These are phyloP conservation scores for Aleiodes alternator DNA, from an alignment of 2,888 invertebrate species.

Conservation along the genomic window DNA sequence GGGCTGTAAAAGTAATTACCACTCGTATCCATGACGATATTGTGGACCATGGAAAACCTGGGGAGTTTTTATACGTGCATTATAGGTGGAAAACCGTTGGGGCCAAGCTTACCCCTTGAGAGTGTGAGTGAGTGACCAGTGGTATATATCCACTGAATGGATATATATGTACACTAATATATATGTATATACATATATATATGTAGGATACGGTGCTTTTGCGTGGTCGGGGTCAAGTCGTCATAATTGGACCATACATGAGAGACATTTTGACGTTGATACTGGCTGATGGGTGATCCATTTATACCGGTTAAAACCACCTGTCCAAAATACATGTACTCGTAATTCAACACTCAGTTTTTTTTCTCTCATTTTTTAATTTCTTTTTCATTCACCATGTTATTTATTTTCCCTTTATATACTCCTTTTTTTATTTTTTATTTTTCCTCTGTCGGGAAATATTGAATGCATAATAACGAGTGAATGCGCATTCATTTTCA, in stretches of 20 bases:
- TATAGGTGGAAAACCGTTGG: slow-evolving; percentile 27
- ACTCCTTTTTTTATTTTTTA: background rate
- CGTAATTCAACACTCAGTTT: background rate
- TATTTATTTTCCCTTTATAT: background rate
- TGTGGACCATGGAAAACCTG: slow-evolving; percentile 20
- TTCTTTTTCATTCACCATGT: background rate
- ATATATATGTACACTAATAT: background rate
- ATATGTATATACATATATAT: background rate
- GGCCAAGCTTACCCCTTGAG: slow-evolving; percentile 4
- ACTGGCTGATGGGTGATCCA: slow-evolving; percentile 15
- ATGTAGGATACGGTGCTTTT: background rate
- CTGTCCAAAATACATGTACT: slow-evolving; percentile 10
- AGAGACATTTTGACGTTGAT: slow-evolving; percentile 19
- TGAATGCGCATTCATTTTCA: slow-evolving; percentile 13
- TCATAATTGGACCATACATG: slow-evolving; percentile 21
- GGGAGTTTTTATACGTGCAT: slow-evolving; percentile 19
- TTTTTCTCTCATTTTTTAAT: background rate
- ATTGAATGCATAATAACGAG: slow-evolving; percentile 4
- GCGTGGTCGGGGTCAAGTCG: slow-evolving; percentile 10
- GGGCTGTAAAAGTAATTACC: slow-evolving; percentile 33
- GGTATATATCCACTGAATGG: slow-evolving; percentile 7
- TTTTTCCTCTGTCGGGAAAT: background rate
- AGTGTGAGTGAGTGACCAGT: slow-evolving; percentile 19
- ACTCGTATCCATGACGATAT: slow-evolving; percentile 34
- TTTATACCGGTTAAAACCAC: slow-evolving; percentile 23